phyloP scores from a whole-genome alignment of 1,140 invertebrate genomes.

The Pinna nobilis region DNA sequence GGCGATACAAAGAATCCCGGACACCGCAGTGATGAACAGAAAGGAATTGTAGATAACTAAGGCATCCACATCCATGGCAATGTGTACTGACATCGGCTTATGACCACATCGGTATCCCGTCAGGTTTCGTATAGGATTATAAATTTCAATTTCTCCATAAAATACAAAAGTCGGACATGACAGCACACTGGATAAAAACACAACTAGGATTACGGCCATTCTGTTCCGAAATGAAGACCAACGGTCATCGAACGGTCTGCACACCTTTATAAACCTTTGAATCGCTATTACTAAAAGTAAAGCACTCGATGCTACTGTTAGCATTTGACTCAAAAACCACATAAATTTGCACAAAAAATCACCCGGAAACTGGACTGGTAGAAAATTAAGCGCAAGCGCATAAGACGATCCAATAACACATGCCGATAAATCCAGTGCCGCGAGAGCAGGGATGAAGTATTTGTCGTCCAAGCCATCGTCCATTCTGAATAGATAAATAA shows the following conservation, averaged over 20 bases:
- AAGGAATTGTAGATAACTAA: conserved; percentile 22
- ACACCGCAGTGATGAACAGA: neutral
- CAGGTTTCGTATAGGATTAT: neutral
- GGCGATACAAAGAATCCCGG: neutral
- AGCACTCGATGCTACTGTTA: conserved; percentile 7
- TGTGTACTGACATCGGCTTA: no score
- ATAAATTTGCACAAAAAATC: conserved; percentile 23
- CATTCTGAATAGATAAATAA: conserved; percentile 31
- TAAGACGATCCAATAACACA: conserved; percentile 24
- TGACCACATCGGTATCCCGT: conserved; percentile 1
- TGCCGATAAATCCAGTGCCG: conserved; percentile 22
- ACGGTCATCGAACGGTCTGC: conserved; percentile 22
- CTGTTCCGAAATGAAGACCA: conserved; percentile 23
- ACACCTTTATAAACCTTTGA: conserved; percentile 39
- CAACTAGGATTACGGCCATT: neutral
- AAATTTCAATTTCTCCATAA: conserved; percentile 2
- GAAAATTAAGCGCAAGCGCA: conserved; percentile 36
- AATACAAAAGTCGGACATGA: conserved; percentile 7
- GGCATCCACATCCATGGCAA: neutral
- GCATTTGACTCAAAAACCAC: conserved; percentile 28
- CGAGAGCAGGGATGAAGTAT: conserved; percentile 38
- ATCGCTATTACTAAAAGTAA: conserved; percentile 35
- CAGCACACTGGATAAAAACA: neutral
- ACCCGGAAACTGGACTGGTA: conserved; percentile 25
- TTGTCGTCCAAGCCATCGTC: conserved; percentile 31